Percentiles rank a stretch among this genome's conserved stretches.
These are phyloP conservation scores for Chaenogobius annularis DNA, from an alignment of 2,113 vertebrate species.

Conservation along the genomic window DNA sequence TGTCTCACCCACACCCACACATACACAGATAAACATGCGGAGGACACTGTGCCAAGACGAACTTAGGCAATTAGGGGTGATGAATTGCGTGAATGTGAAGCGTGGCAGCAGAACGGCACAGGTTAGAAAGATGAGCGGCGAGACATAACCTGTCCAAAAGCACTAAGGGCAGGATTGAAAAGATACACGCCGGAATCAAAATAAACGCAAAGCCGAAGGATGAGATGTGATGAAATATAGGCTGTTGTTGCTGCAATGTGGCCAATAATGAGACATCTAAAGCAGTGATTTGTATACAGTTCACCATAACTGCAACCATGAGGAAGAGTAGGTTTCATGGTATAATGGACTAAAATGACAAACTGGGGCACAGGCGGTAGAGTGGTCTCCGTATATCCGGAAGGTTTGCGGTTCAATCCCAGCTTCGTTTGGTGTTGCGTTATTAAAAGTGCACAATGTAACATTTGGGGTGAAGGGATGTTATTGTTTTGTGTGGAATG, in stretches of 20 bases:
- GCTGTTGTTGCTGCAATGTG: slow-evolving; percentile 36
- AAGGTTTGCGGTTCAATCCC: neutral
- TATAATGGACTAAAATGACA: neutral
- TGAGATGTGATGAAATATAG: slow-evolving; percentile 33
- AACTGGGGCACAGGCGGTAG: neutral
- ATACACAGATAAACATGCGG: slow-evolving; percentile 39
- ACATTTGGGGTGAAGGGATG: neutral
- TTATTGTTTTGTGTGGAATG: neutral
- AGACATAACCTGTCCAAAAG: slow-evolving; percentile 7
- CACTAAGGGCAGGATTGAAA: slow-evolving; percentile 18
- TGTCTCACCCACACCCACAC: slow-evolving; percentile 38
- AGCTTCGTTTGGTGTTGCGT: neutral
- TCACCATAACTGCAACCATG: neutral
- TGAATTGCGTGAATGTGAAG: slow-evolving; percentile 43
- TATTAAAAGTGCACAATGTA: neutral
- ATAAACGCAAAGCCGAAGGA: slow-evolving; percentile 7
- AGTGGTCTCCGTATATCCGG: neutral
- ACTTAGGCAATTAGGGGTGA: slow-evolving; percentile 57
- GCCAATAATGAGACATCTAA: slow-evolving; percentile 15
- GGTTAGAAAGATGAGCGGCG: neutral
- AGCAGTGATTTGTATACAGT: neutral
- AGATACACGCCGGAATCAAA: slow-evolving; percentile 17
- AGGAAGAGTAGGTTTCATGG: neutral
- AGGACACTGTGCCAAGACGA: slow-evolving; percentile 52
- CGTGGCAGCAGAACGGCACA: slow-evolving; percentile 17